These are phyloP conservation scores for Pantherophis vulpinus DNA, from an alignment of 2,797 vertebrate genomes.

Conservation along the genomic window DNA sequence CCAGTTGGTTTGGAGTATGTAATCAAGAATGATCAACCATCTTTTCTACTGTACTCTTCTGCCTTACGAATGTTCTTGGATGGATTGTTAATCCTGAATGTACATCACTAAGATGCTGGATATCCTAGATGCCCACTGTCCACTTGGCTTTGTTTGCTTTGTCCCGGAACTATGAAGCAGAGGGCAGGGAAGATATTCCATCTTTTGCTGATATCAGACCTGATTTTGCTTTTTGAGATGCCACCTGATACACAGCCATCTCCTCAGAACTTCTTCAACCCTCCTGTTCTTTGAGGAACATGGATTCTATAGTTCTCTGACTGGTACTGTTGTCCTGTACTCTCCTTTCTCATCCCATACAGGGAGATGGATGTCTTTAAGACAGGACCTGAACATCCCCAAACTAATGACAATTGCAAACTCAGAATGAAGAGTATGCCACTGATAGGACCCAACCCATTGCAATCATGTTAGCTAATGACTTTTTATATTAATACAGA, in stretches of 20 bases:
- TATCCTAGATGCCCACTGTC: neutral
- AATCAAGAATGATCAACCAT: neutral
- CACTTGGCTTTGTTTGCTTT: neutral
- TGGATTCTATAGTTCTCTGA: conserved; percentile 11
- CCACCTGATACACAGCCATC: neutral
- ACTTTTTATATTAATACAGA: conserved; percentile 39
- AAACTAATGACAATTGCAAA: neutral
- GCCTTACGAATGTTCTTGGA: neutral
- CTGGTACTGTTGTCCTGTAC: neutral
- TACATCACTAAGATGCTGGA: neutral
- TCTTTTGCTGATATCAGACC: neutral
- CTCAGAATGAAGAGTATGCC: conserved; percentile 7
- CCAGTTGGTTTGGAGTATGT: neutral
- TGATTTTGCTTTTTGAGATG: neutral
- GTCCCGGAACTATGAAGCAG: neutral
- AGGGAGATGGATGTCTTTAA: neutral
- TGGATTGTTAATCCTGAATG: neutral
- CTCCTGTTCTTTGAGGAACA: neutral
- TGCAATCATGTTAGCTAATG: conserved; percentile 24
- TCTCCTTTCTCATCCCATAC: neutral
- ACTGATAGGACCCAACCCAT: conserved; percentile 10
- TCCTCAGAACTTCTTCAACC: conserved; percentile 3
- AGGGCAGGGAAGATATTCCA: neutral
- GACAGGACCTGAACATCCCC: neutral
- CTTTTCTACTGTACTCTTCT: neutral